Percentiles rank a stretch among this genome's conserved stretches.
These are phyloP conservation scores for Leptopterna dolabrata DNA, from an alignment of 2,888 invertebrate genomes.

Conservation along the genomic window DNA sequence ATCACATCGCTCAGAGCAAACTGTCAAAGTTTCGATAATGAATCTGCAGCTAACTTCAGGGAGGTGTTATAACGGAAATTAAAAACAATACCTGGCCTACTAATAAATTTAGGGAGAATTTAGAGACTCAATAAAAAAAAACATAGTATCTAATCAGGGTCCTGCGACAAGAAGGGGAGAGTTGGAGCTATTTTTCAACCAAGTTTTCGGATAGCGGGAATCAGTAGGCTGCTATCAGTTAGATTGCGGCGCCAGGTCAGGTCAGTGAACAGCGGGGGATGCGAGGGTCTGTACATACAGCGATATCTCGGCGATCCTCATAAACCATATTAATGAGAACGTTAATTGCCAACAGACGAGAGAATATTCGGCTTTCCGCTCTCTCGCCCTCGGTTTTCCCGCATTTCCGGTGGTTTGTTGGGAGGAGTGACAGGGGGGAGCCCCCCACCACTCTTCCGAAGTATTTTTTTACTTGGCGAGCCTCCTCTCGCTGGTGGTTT, in stretches of 20 bases:
- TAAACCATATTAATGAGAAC: constrained; percentile 29
- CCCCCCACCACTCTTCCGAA: not conserved
- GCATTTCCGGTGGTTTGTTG: not conserved
- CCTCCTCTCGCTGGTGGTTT: not conserved
- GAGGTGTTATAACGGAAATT: no score
- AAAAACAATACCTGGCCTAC: no score
- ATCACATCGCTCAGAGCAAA: no score
- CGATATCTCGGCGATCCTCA: not conserved
- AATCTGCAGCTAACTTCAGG: no score
- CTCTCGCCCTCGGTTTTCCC: not conserved
- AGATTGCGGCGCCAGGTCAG: not conserved
- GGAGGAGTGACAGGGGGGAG: no score
- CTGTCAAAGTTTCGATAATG: no score
- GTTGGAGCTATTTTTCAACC: not conserved
- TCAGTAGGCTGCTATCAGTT: not conserved
- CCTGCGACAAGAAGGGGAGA: not conserved
- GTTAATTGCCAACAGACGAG: constrained; percentile 14
- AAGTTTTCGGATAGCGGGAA: not conserved
- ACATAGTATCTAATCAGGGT: no score
- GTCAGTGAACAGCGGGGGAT: not conserved
- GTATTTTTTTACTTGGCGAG: no score
- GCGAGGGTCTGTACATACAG: not conserved
- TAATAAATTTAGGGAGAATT: no score
- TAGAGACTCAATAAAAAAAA: no score
- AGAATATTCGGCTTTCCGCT: constrained; percentile 21